These are phyloP conservation scores for Toxostoma redivivum DNA, from an alignment of 2,113 vertebrate species.

Conservation along the genomic window DNA sequence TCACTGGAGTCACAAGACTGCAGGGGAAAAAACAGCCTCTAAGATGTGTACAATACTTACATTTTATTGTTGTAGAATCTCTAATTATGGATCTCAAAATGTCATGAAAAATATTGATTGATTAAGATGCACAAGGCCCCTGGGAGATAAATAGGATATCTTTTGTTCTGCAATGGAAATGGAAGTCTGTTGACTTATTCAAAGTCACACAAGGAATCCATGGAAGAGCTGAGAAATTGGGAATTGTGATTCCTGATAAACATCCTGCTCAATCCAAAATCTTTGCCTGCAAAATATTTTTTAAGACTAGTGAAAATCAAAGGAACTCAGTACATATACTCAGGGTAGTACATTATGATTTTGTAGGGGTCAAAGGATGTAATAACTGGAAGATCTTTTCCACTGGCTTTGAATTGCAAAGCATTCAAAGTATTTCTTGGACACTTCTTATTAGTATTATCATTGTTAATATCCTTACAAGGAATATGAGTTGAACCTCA, in stretches of 20 bases:
- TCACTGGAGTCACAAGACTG: not conserved
- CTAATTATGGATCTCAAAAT: slow-evolving; percentile 20
- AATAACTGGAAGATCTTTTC: not conserved
- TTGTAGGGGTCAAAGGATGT: not conserved
- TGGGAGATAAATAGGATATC: not conserved
- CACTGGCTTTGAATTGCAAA: not conserved
- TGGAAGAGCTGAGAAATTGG: not conserved
- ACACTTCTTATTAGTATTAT: not conserved
- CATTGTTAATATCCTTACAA: not conserved
- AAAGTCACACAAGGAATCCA: not conserved
- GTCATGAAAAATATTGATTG: slow-evolving; percentile 5
- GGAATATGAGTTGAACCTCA: not conserved
- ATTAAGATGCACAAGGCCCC: not conserved
- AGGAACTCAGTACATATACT: not conserved
- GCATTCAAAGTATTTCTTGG: not conserved
- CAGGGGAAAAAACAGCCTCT: not conserved
- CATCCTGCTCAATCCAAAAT: not conserved
- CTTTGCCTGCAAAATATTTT: not conserved
- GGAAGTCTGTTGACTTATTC: not conserved
- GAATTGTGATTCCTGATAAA: not conserved
- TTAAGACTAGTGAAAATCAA: not conserved
- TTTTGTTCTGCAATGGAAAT: not conserved
- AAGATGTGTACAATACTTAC: not conserved
- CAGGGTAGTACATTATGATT: not conserved
- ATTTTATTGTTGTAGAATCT: not conserved